These are phyloP conservation scores for Muntiacus muntjak DNA, from an alignment of 2,113 vertebrate species.

Conservation along the genomic window DNA sequence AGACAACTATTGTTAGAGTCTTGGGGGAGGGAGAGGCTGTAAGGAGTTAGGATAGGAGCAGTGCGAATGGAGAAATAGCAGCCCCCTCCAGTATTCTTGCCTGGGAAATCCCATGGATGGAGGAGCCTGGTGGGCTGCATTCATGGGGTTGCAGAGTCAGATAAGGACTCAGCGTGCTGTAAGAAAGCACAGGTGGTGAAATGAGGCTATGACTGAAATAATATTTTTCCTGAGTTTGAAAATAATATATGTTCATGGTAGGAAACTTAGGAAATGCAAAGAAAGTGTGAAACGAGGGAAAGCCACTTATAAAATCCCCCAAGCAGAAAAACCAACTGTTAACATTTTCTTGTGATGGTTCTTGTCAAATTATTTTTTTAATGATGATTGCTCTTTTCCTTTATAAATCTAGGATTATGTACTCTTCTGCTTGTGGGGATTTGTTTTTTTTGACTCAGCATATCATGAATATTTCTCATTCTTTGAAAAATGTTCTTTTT, in stretches of 20 bases:
- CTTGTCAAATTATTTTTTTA: neutral
- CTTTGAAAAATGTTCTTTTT: constrained; percentile 18
- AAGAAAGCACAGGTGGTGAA: neutral
- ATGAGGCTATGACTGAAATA: neutral
- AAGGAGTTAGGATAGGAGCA: neutral
- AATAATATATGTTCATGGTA: neutral
- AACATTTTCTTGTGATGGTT: neutral
- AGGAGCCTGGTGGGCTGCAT: neutral
- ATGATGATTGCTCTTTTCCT: neutral
- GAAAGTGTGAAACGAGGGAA: neutral
- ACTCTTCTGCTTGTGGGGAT: neutral
- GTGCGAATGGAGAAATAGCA: neutral
- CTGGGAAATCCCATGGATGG: neutral
- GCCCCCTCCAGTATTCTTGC: neutral
- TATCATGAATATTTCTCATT: neutral
- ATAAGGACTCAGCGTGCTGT: neutral
- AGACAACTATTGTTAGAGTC: neutral
- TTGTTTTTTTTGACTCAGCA: neutral
- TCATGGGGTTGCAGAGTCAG: neutral
- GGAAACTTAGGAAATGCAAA: constrained; percentile 3
- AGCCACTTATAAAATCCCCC: neutral
- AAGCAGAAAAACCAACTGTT: neutral
- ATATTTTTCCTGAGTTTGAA: constrained; percentile 5
- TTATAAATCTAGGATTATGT: neutral
- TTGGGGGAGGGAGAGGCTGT: neutral